Conservation (phyloP, 2,113 vertebrate genomes). For the Penelope pileata region DNA sequence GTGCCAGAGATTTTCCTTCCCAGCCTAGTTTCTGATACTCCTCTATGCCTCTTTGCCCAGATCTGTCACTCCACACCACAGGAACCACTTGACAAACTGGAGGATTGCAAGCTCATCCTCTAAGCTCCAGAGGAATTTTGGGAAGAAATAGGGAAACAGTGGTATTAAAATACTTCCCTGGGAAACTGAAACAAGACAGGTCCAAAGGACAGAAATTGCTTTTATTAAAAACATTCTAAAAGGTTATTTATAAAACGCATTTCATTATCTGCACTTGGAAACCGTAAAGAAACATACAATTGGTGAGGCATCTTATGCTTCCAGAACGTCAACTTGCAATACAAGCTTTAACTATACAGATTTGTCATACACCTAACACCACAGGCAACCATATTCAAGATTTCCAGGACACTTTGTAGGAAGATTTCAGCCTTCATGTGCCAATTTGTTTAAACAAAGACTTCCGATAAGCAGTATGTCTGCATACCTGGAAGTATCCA, state of each 20-base stretch:
- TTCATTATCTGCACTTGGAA: not conserved
- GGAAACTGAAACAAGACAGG: not conserved
- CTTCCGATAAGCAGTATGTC: not conserved
- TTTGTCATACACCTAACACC: not conserved
- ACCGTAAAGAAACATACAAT: not conserved
- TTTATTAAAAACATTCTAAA: constrained; percentile 67
- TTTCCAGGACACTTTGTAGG: not conserved
- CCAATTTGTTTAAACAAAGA: not conserved
- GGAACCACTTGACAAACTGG: not conserved
- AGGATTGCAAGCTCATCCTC: not conserved
- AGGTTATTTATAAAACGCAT: constrained; percentile 36
- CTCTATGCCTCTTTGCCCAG: not conserved
- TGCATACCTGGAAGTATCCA: not conserved
- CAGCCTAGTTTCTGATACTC: not conserved
- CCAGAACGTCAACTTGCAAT: not conserved
- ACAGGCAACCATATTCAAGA: not conserved
- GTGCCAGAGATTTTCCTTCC: not conserved
- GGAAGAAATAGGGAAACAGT: not conserved
- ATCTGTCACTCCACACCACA: not conserved
- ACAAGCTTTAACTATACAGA: not conserved
- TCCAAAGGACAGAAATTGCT: not conserved
- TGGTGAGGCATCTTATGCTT: not conserved
- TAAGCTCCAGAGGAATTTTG: not conserved
- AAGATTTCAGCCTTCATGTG: not conserved
- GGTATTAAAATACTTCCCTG: not conserved